Evolutionary conservation across 2,797 vertebrate genomes (phyloP).

Genomic region (Syngnathus rostellatus): DNA sequence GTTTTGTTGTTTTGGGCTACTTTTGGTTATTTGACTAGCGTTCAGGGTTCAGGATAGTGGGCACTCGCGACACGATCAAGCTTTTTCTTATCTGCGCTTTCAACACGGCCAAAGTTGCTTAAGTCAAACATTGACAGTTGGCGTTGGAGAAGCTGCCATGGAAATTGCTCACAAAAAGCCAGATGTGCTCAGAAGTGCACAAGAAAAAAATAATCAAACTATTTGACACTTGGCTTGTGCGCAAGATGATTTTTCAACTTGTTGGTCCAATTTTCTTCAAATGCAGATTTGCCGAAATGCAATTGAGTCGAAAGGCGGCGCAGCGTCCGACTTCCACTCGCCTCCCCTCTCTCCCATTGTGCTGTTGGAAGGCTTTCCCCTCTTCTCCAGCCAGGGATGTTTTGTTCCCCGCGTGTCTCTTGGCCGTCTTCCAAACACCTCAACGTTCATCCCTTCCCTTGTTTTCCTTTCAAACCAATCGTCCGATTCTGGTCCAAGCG

Average conservation of each 20-base stretch:
- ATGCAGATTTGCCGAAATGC: no score
- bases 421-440: constrained; percentile 18
- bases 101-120: constrained; percentile 17
- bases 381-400: constrained; percentile 20
- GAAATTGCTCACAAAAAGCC: no score
- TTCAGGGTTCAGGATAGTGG: constrained; percentile 10
- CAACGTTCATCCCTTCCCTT: constrained; percentile 4
- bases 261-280: no score
- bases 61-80: constrained; percentile 1
- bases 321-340: not conserved
- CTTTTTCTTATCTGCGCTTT: no score
- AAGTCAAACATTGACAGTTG: not conserved
- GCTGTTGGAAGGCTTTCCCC: constrained; percentile 6
- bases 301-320: no score
- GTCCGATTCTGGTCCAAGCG: constrained; percentile 19
- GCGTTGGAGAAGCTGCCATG: no score
- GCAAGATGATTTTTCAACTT: no score
- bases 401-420: constrained; percentile 38
- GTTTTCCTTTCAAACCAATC: constrained; percentile 16
- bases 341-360: not conserved
- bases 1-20: not conserved
- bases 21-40: not conserved
- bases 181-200: no score
- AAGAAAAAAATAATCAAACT: no score
- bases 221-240: no score